Conservation (phyloP, 2,888 invertebrate species). For the Drosophila subsilvestris region DNA sequence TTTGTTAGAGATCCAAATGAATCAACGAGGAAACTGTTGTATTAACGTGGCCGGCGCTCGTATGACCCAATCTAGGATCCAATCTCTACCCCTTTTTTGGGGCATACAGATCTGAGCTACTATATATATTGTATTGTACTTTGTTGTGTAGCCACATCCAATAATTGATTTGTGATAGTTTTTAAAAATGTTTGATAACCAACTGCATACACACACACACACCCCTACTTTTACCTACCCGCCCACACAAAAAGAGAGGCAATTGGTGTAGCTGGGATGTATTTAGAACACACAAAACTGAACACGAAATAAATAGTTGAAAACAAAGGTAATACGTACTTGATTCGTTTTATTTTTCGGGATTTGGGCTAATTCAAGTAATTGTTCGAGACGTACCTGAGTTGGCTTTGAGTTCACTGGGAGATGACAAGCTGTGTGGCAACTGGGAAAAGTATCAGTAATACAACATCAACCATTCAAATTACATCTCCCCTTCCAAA, state of each 20-base stretch:
- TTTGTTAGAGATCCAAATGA: slow-evolving; percentile 35
- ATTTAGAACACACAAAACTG: slow-evolving; percentile 57
- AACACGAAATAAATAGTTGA: slow-evolving; percentile 40
- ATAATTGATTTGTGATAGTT: slow-evolving; percentile 80
- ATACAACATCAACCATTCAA: slow-evolving; percentile 71
- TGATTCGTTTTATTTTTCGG: background rate
- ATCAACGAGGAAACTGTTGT: slow-evolving; percentile 45
- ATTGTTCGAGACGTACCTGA: background rate
- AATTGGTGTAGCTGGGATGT: slow-evolving; percentile 49
- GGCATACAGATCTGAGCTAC: slow-evolving; percentile 2
- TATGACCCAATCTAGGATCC: slow-evolving; percentile 10
- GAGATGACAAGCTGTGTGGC: slow-evolving; percentile 10
- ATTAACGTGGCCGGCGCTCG: slow-evolving; percentile 15
- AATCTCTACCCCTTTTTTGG: slow-evolving; percentile 1
- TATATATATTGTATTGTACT: slow-evolving; percentile 43
- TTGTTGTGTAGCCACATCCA: slow-evolving; percentile 73
- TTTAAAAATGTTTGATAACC: slow-evolving; percentile 62
- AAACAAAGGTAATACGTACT: background rate
- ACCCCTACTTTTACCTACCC: slow-evolving; percentile 37
- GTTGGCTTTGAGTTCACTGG: background rate
- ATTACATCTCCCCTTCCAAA: slow-evolving; percentile 63
- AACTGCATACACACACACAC: slow-evolving; percentile 33
- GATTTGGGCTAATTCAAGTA: background rate
- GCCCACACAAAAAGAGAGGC: slow-evolving; percentile 30
- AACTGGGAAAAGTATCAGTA: slow-evolving; percentile 50